phyloP scores from a whole-genome alignment of 1,140 invertebrate genomes.

The Saccostrea echinata region DNA sequence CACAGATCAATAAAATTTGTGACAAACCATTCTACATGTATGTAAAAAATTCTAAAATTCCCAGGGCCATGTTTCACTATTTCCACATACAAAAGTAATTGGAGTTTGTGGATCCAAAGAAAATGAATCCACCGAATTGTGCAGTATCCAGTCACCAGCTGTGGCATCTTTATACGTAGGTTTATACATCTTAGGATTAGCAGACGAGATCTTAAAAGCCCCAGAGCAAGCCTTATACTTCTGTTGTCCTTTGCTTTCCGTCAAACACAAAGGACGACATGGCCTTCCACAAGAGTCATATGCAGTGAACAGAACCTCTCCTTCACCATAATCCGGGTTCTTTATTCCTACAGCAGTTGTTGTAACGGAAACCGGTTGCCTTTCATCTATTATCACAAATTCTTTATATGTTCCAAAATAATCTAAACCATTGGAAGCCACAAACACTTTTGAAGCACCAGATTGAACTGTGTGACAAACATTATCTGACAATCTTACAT shows the following conservation, averaged over 20 bases:
- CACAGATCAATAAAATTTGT: too few relatives aligned
- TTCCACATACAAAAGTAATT: conserved; percentile 1
- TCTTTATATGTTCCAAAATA: conserved; percentile 51
- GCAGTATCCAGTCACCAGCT: not conserved
- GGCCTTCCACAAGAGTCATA: conserved; percentile 43
- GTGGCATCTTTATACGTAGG: conserved; percentile 22
- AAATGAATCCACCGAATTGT: not conserved
- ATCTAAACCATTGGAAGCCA: conserved; percentile 45
- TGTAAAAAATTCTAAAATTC: not conserved
- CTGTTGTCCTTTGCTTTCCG: too few relatives aligned
- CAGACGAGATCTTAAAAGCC: conserved; percentile 39
- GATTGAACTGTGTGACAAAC: conserved; percentile 39
- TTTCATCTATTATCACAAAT: conserved; percentile 41
- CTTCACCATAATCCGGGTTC: conserved; percentile 38
- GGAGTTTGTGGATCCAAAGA: not conserved
- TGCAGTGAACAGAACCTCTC: conserved; percentile 35
- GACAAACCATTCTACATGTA: too few relatives aligned
- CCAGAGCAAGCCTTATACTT: conserved; percentile 31
- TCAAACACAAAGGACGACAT: conserved; percentile 43
- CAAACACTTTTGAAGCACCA: conserved; percentile 39
- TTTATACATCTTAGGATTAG: conserved; percentile 39
- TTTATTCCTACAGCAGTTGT: conserved; percentile 48
- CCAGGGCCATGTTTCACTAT: conserved; percentile 4
- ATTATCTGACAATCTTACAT: not conserved
- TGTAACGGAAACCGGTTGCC: conserved; percentile 2